These are phyloP conservation scores for Myotis lucifugus DNA, from an alignment of 2,113 vertebrate genomes.

Conservation along the genomic window DNA sequence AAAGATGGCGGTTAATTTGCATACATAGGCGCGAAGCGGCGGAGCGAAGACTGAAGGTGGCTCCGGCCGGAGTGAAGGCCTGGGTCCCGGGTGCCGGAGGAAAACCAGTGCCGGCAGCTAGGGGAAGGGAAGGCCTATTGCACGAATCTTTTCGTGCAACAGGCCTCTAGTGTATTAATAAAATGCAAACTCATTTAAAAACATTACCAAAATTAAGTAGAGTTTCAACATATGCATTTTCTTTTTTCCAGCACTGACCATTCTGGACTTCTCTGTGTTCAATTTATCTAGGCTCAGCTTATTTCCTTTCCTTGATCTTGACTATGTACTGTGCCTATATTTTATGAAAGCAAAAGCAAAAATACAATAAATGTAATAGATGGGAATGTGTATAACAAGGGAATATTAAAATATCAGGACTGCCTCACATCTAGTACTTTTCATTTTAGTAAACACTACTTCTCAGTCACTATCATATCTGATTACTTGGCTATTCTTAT, in stretches of 20 bases:
- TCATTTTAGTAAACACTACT: background rate
- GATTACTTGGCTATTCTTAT: background rate
- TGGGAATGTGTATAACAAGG: background rate
- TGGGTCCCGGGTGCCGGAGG: too few species aligned
- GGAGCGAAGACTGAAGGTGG: too few species aligned
- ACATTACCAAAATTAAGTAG: background rate
- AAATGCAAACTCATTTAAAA: conserved; percentile 5
- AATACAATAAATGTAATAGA: background rate
- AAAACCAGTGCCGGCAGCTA: too few species aligned
- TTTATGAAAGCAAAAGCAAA: background rate
- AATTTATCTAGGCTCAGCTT: background rate
- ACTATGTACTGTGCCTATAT: background rate
- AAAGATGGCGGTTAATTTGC: too few species aligned
- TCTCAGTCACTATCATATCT: background rate
- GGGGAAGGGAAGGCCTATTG: too few species aligned
- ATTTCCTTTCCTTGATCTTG: background rate
- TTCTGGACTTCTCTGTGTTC: background rate
- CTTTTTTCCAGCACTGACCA: background rate
- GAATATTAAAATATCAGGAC: background rate
- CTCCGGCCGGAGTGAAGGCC: too few species aligned
- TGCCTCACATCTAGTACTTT: background rate
- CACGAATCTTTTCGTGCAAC: too few species aligned
- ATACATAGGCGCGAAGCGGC: too few species aligned
- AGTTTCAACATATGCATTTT: background rate
- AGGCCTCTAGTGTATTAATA: background rate